Evolutionary conservation across 2,888 invertebrate species (phyloP).

Genomic region (Ennomos quercinarius): DNA sequence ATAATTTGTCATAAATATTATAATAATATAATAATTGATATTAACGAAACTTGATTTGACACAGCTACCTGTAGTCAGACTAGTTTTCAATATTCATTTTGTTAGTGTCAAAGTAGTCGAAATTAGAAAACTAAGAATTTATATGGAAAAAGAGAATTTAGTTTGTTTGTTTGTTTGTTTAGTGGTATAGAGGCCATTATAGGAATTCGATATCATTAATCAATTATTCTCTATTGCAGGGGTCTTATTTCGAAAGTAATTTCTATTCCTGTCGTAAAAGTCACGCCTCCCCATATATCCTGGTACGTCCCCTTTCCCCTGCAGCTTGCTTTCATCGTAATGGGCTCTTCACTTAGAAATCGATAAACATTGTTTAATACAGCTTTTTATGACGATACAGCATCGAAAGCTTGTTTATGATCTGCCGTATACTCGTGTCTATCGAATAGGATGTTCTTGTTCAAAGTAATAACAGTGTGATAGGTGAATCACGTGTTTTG

Average conservation of each 20-base stretch:
- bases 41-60: neutral
- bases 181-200: neutral
- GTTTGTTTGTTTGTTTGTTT: too few species aligned
- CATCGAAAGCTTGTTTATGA: constrained; percentile 19
- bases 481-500: too few species aligned
- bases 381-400: constrained; percentile 18
- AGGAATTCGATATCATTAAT: constrained; percentile 28
- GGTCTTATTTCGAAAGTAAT: constrained; percentile 35
- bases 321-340: constrained; percentile 33
- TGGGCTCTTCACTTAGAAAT: constrained; percentile 31
- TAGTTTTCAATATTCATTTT: too few species aligned
- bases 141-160: too few species aligned
- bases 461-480: neutral
- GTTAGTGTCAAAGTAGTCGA: too few species aligned
- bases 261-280: constrained; percentile 38
- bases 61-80: too few species aligned
- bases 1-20: neutral
- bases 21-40: constrained; percentile 1
- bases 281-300: constrained; percentile 42
- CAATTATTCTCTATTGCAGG: constrained; percentile 26
- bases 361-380: constrained; percentile 25
- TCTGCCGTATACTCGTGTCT: neutral
- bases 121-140: too few species aligned
- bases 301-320: constrained; percentile 31
- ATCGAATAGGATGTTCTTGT: neutral